These are phyloP conservation scores for Drosophila greeni DNA, from an alignment of 2,888 invertebrate genomes.

Conservation along the genomic window DNA sequence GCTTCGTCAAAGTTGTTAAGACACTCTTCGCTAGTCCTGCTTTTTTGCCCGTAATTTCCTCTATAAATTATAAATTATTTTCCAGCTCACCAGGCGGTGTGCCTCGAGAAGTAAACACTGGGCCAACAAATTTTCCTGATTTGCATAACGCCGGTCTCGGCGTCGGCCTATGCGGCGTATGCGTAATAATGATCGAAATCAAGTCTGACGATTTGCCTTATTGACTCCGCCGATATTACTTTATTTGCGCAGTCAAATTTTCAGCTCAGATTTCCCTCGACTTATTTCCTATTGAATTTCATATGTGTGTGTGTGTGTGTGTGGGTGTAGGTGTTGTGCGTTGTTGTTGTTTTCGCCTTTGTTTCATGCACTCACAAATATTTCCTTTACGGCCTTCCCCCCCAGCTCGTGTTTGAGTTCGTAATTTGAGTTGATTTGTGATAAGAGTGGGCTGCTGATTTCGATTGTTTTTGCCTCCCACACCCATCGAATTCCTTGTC, in stretches of 20 bases:
- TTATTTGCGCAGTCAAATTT: slow-evolving; percentile 41
- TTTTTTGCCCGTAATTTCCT: slow-evolving; percentile 46
- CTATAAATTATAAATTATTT: slow-evolving; percentile 60
- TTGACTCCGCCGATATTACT: slow-evolving; percentile 47
- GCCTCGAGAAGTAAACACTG: slow-evolving; percentile 2
- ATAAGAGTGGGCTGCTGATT: slow-evolving; percentile 50
- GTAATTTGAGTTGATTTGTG: slow-evolving; percentile 69
- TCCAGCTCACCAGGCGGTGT: slow-evolving; percentile 16
- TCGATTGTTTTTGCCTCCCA: slow-evolving; percentile 55
- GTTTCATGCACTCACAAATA: slow-evolving; percentile 55
- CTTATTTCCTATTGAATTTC: slow-evolving; percentile 30
- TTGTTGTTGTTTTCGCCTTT: slow-evolving; percentile 40
- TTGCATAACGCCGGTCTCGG: slow-evolving; percentile 53
- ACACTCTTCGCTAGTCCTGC: slow-evolving; percentile 5
- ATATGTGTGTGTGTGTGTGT: slow-evolving; percentile 13
- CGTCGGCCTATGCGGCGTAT: slow-evolving; percentile 50
- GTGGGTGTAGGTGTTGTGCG: slow-evolving; percentile 30
- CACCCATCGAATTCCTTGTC: neutral
- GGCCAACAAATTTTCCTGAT: slow-evolving; percentile 34
- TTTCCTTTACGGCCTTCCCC: slow-evolving; percentile 25
- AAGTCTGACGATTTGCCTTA: slow-evolving; percentile 45
- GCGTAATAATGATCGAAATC: slow-evolving; percentile 61
- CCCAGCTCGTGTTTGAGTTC: slow-evolving; percentile 48
- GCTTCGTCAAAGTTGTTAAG: slow-evolving; percentile 32
- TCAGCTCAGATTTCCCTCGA: slow-evolving; percentile 28